These are phyloP conservation scores for Syngnathus floridae DNA, from an alignment of 2,113 vertebrate genomes.

Conservation along the genomic window DNA sequence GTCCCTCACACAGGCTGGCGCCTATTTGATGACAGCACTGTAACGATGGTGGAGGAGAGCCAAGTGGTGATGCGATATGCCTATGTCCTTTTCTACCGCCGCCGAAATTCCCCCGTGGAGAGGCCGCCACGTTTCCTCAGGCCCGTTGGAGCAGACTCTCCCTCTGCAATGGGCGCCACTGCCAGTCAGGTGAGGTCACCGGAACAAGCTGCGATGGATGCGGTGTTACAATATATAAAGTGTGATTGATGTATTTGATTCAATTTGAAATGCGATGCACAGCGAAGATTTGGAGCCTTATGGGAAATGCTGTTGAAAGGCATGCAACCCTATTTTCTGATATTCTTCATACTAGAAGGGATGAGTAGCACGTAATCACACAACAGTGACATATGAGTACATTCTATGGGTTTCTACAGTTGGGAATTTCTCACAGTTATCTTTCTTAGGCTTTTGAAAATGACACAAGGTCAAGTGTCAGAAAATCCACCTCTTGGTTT, in stretches of 20 bases:
- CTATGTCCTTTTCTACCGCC: conserved; percentile 94
- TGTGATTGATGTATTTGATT: neutral
- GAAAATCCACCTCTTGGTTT: neutral
- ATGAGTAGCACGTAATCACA: neutral
- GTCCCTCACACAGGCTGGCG: conserved; percentile 80
- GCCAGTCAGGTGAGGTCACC: conserved; percentile 87
- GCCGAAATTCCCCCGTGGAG: conserved; percentile 94
- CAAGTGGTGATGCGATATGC: conserved; percentile 96
- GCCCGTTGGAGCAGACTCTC: conserved; percentile 70
- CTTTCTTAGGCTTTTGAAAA: neutral
- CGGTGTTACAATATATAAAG: neutral
- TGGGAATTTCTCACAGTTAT: neutral
- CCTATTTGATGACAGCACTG: conserved; percentile 95
- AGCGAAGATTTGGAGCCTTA: neutral
- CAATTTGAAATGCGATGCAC: neutral
- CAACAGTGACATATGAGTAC: neutral
- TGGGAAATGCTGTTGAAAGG: neutral
- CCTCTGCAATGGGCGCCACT: conserved; percentile 73
- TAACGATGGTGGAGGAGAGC: conserved; percentile 94
- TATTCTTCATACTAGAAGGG: too few relatives aligned
- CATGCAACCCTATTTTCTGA: neutral
- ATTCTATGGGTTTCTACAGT: neutral
- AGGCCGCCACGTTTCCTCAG: conserved; percentile 76
- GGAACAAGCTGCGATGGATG: neutral
- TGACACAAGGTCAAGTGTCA: neutral